phyloP scores from a whole-genome alignment of 2,797 vertebrate genomes.

The Pampus argenteus region DNA sequence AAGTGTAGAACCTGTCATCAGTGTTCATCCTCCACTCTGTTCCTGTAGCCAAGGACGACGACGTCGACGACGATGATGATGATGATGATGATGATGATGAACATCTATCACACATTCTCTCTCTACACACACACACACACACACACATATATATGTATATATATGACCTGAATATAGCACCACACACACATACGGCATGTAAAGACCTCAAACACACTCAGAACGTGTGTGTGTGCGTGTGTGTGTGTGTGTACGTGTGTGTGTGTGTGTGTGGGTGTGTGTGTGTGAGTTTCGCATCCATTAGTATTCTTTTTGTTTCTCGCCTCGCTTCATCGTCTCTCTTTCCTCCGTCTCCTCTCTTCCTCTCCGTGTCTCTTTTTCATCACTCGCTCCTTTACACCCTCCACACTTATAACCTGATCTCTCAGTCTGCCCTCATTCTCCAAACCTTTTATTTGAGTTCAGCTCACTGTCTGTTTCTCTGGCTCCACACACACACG shows the following conservation, averaged over 20 bases:
- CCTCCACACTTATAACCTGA: constrained; percentile 17
- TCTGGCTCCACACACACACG: background rate
- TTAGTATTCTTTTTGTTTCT: constrained; percentile 48
- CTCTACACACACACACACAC: background rate
- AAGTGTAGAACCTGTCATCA: constrained; percentile 9
- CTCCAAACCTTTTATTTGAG: constrained; percentile 40
- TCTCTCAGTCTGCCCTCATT: constrained; percentile 43
- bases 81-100: constrained; percentile 20
- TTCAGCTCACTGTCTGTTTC: constrained; percentile 13
- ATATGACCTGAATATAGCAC: background rate
- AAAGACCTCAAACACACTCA: constrained; percentile 4
- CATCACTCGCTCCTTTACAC: constrained; percentile 8
- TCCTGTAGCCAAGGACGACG: constrained; percentile 10
- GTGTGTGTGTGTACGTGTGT: background rate
- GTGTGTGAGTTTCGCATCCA: constrained; percentile 1
- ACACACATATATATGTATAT: background rate
- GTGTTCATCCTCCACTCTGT: constrained; percentile 12
- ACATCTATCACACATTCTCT: constrained; percentile 4
- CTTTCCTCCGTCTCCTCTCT: constrained; percentile 20
- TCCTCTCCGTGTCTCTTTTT: constrained; percentile 7
- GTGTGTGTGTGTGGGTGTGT: background rate
- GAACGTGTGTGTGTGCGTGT: background rate
- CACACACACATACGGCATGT: background rate
- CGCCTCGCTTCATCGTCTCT: constrained; percentile 25
- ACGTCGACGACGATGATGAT: background rate